Percentiles rank a stretch among this genome's conserved stretches.
Conservation (phyloP, 2,888 invertebrate species). For the Deladenus siricidicola region DNA sequence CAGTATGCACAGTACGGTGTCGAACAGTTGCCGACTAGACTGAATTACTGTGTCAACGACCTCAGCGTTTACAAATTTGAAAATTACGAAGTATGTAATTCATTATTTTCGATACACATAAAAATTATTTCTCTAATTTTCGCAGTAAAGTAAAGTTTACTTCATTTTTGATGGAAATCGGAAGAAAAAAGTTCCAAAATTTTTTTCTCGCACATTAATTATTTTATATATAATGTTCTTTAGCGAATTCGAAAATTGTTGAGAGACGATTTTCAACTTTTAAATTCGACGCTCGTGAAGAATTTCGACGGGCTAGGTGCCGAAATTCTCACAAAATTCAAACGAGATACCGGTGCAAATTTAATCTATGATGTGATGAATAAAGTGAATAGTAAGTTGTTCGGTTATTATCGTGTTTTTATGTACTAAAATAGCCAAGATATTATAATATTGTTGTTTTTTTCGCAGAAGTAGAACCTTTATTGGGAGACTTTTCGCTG, state of each 20-base stretch:
- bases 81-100: constrained; percentile 36
- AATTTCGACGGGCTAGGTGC: constrained; percentile 34
- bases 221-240: too few species aligned
- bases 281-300: constrained; percentile 35
- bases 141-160: too few species aligned
- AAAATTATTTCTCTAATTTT: neutral
- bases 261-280: constrained; percentile 42
- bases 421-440: too few species aligned
- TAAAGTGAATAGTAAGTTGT: constrained; percentile 16
- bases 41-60: constrained; percentile 49
- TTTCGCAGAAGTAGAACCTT: constrained; percentile 30
- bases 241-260: constrained; percentile 46
- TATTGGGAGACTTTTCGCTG: constrained; percentile 1
- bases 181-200: too few species aligned
- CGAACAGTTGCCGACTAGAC: constrained; percentile 45
- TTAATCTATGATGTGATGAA: constrained; percentile 32
- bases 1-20: constrained; percentile 49
- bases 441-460: too few species aligned
- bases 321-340: constrained; percentile 39
- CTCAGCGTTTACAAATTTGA: constrained; percentile 47
- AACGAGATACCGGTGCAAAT: constrained; percentile 42
- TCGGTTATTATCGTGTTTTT: too few species aligned
- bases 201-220: too few species aligned
- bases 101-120: neutral
- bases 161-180: too few species aligned